Evolutionary conservation across 2,113 vertebrate genomes (phyloP).

Genomic region (Glareola pratincola): DNA sequence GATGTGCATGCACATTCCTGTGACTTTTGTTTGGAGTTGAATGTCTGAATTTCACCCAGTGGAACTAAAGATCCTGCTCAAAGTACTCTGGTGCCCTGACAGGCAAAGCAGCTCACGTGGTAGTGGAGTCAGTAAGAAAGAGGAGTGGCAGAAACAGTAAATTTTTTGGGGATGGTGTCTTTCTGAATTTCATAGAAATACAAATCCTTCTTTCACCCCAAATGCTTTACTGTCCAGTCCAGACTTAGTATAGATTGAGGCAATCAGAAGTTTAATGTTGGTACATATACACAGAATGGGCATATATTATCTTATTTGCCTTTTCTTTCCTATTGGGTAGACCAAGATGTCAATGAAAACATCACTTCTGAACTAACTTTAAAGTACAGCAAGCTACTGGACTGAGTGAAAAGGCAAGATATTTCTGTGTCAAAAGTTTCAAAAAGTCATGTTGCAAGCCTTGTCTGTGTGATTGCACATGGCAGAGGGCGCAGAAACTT

Average conservation of each 20-base stretch:
- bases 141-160: neutral
- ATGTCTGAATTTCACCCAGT: neutral
- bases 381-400: neutral
- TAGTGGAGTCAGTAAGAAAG: neutral
- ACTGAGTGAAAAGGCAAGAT: neutral
- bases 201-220: neutral
- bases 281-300: neutral
- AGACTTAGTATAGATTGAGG: neutral
- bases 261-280: neutral
- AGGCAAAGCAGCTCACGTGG: neutral
- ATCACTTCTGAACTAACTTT: conserved; percentile 12
- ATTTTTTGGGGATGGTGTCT: neutral
- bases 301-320: neutral
- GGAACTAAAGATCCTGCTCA: neutral
- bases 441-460: neutral
- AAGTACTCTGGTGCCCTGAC: neutral
- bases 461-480: neutral
- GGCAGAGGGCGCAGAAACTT: neutral
- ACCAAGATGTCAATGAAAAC: neutral
- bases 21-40: neutral
- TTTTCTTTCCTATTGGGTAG: neutral
- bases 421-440: neutral
- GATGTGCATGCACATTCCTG: neutral
- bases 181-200: neutral
- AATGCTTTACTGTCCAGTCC: neutral